A percentile compares a stretch with the other conserved stretches of the same genome.
These are phyloP conservation scores for Hycleus cichorii DNA, from an alignment of 1,140 invertebrate species.

Conservation along the genomic window DNA sequence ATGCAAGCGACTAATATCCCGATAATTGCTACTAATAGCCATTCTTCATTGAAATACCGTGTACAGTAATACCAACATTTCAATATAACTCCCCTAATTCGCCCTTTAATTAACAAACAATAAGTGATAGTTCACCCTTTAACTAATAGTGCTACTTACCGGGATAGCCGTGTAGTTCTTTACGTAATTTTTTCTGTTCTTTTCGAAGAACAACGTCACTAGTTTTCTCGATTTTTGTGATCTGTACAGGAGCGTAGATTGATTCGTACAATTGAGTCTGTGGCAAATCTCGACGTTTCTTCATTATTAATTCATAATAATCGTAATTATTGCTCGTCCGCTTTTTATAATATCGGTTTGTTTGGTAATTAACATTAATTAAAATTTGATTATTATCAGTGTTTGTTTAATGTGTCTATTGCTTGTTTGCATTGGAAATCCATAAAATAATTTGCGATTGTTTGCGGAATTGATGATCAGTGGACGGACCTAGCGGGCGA, in stretches of 20 bases:
- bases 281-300: constrained; percentile 6
- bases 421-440: too few relatives aligned
- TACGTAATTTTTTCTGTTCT: constrained; percentile 4
- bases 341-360: too few relatives aligned
- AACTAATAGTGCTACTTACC: background rate
- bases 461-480: too few relatives aligned
- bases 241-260: background rate
- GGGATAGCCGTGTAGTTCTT: background rate
- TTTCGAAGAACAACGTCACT: background rate
- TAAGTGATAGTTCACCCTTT: constrained; percentile 19
- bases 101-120: background rate
- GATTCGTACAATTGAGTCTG: constrained; percentile 3
- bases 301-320: constrained; percentile 1
- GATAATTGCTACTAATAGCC: constrained; percentile 90
- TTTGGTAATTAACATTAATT: too few relatives aligned
- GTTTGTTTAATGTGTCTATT: too few relatives aligned
- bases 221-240: background rate
- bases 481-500: too few relatives aligned
- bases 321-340: too few relatives aligned
- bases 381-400: too few relatives aligned
- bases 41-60: constrained; percentile 90
- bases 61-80: constrained; percentile 51
- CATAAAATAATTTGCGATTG: too few relatives aligned
- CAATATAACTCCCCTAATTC: constrained; percentile 43
- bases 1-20: constrained; percentile 92